phyloP scores from a whole-genome alignment of 1,140 invertebrate genomes.

The Pinna nobilis region DNA sequence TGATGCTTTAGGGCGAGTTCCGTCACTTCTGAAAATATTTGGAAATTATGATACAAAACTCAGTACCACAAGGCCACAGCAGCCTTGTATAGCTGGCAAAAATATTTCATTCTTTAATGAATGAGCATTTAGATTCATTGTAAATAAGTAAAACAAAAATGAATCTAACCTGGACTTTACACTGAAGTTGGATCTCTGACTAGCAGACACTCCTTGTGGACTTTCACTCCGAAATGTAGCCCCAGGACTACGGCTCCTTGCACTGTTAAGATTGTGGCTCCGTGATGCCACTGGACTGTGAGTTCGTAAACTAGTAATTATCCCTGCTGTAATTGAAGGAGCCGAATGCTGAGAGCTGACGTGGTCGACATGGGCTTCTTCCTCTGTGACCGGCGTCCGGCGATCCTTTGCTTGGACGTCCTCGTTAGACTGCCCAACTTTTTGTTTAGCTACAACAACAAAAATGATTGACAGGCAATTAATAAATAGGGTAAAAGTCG shows the following conservation, averaged over 20 bases:
- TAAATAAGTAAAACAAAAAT: no score
- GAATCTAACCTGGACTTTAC: constrained; percentile 19
- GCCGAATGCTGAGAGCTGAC: constrained; percentile 27
- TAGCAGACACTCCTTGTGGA: constrained; percentile 14
- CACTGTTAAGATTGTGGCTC: constrained; percentile 19
- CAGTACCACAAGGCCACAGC: background rate
- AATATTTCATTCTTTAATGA: background rate
- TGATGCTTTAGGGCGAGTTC: constrained; percentile 19
- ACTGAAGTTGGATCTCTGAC: constrained; percentile 1
- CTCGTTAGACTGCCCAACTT: background rate
- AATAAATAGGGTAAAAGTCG: no score
- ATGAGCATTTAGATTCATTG: no score
- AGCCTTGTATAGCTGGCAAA: background rate
- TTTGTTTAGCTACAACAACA: background rate
- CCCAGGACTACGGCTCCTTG: constrained; percentile 22
- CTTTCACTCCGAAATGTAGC: constrained; percentile 25
- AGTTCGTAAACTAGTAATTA: constrained; percentile 2
- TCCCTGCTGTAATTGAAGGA: constrained; percentile 9
- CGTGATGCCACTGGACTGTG: background rate
- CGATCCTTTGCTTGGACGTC: constrained; percentile 5
- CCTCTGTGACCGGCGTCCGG: constrained; percentile 11
- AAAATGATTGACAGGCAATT: no score
- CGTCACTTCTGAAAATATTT: constrained; percentile 27
- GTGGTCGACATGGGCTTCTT: constrained; percentile 23
- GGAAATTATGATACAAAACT: background rate